Evolutionary conservation across 2,113 vertebrate species (phyloP), one percentile per base, ranked within the genome.

Genomic region (Zapus hudsonius): DNA sequence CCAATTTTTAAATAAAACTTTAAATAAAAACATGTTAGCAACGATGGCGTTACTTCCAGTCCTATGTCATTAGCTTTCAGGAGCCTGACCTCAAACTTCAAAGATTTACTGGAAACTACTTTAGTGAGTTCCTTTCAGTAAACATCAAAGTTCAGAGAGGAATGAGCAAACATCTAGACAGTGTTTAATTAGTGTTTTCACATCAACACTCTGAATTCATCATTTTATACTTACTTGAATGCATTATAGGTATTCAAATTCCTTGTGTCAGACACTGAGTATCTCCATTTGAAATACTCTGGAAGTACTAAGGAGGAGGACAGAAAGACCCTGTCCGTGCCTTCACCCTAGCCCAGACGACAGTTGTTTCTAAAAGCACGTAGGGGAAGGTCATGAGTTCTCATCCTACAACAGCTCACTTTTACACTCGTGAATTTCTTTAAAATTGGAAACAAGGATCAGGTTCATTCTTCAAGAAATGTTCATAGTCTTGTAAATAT

Each of bases 81-180:
- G 47, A 11, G 42, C 16, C 12, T 25, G 29, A 23, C 40, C 63
- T 87, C 42, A 63, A 83, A 87, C 63, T 76, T 74, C 63, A n/a
- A n/a, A n/a, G n/a, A n/a, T n/a, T n/a, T n/a, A n/a, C n/a, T n/a
- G n/a, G n/a, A n/a, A n/a, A n/a, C n/a, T n/a, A n/a, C n/a, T n/a
- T n/a, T n/a, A 69, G 29, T 40, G n/a, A 15, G n/a, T 40, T 91
- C 13, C 76, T 2, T 3, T 70, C 15, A 17, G 76, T 76, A 76
- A 91, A 87, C 40, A 83, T 70, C 84, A 87, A 87, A 94, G 89
- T 91, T 61, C 89, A 76, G 59, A 5, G 22, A 87, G 31, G 10
- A 29, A 42, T 29, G 12, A 25, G 52, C 55, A 52, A 82, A 75
- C 55, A 52, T 76, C 29, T 29, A 63, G 19, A 63, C 61, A 90